A percentile compares a stretch with the other conserved stretches of the same genome.
Conservation (phyloP, 2,113 vertebrate genomes). For the Erinaceus europaeus region DNA sequence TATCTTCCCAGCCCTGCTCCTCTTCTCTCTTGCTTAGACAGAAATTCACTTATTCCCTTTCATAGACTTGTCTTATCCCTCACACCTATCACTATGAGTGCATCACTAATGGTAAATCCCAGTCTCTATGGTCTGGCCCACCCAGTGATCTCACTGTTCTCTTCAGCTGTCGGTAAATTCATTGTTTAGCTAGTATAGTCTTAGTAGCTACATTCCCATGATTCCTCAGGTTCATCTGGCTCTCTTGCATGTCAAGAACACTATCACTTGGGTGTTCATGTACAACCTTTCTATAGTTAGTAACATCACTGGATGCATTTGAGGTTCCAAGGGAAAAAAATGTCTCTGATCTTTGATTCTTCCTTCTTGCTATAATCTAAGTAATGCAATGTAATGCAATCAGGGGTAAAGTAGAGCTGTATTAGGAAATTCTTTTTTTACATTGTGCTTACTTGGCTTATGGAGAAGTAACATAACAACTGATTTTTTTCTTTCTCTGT, state of each 20-base stretch:
- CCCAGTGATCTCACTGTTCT: neutral
- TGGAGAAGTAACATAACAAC: slow-evolving; percentile 30
- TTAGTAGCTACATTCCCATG: rapidly evolving
- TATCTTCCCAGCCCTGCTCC: no score
- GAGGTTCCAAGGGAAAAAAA: neutral
- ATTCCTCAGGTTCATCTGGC: neutral
- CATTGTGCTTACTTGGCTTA: slow-evolving; percentile 22
- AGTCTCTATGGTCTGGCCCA: neutral
- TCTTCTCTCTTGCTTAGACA: neutral
- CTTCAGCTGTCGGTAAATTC: neutral
- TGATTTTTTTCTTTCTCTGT: slow-evolving; percentile 13
- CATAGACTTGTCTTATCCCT: neutral
- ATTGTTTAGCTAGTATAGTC: neutral
- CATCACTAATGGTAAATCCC: no score
- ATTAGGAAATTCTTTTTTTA: slow-evolving; percentile 32
- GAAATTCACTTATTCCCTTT: neutral
- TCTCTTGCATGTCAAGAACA: neutral
- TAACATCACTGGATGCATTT: neutral
- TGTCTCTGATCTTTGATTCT: neutral
- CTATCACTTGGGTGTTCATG: neutral
- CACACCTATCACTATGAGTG: neutral
- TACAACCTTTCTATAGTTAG: neutral
- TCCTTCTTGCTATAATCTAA: neutral
- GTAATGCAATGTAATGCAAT: neutral
- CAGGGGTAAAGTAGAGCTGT: neutral